Conservation (phyloP, 2,113 vertebrate genomes). For the Passer montanus region DNA sequence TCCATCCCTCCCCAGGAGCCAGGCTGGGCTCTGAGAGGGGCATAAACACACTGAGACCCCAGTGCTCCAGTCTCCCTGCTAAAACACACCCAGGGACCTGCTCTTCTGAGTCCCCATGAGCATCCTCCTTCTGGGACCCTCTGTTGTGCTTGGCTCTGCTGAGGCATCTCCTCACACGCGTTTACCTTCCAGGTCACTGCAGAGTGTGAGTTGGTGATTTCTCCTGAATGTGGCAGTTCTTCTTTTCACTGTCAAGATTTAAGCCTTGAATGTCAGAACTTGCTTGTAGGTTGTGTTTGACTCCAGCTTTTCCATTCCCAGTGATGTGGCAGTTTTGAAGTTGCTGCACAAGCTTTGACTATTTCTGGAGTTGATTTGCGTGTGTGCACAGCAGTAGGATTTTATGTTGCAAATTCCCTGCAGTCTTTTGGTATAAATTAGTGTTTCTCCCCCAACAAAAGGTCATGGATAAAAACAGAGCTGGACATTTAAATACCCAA, state of each 20-base stretch:
- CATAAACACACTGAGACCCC: background rate
- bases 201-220: background rate
- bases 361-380: background rate
- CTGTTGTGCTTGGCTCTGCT: background rate
- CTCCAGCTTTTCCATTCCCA: background rate
- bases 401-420: background rate
- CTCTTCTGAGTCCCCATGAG: background rate
- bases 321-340: background rate
- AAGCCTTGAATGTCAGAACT: background rate
- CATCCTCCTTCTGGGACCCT: background rate
- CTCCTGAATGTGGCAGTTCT: background rate
- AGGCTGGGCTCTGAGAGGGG: background rate
- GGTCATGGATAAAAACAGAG: background rate
- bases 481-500: background rate
- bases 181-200: background rate
- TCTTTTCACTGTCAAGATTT: background rate
- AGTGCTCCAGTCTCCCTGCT: background rate
- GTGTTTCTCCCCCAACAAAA: background rate
- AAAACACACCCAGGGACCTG: background rate
- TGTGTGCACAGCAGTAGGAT: background rate
- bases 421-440: background rate
- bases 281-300: background rate
- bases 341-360: background rate
- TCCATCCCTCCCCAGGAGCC: background rate
- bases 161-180: background rate